A percentile compares a stretch with the other conserved stretches of the same genome.
Conservation (phyloP, 2,888 invertebrate genomes). For the Operophtera brumata region DNA sequence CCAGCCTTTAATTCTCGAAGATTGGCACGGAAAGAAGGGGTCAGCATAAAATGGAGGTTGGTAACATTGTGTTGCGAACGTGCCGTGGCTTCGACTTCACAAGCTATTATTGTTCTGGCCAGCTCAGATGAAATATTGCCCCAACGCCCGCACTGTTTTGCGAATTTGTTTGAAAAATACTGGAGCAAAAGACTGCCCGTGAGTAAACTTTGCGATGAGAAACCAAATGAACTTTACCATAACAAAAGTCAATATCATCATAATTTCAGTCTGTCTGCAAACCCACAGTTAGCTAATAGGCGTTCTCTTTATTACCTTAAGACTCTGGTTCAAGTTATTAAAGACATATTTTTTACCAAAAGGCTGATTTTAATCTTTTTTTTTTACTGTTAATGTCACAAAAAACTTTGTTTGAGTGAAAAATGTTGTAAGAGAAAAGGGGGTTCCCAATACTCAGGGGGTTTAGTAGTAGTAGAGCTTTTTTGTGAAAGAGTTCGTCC, state of each 20-base stretch:
- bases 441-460: too few species aligned
- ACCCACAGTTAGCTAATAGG: too few species aligned
- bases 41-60: constrained; percentile 53
- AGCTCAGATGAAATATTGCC: constrained; percentile 79
- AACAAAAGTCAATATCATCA: neutral
- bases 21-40: constrained; percentile 44
- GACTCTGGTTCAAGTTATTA: too few species aligned
- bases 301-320: too few species aligned
- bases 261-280: too few species aligned
- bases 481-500: too few species aligned
- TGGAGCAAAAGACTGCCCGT: constrained; percentile 69
- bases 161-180: constrained; percentile 75
- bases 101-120: constrained; percentile 80
- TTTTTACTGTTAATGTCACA: too few species aligned
- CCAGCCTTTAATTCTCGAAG: constrained; percentile 37
- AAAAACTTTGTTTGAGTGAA: too few species aligned
- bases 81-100: constrained; percentile 76
- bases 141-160: constrained; percentile 74
- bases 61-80: constrained; percentile 77
- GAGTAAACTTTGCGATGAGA: constrained; percentile 56
- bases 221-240: constrained; percentile 10
- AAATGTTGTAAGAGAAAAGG: too few species aligned
- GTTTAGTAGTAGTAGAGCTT: too few species aligned
- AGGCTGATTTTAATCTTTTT: too few species aligned
- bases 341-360: too few species aligned